phyloP scores from a whole-genome alignment of 92 coral and sea anemone genomes.

The Montipora capitata region DNA sequence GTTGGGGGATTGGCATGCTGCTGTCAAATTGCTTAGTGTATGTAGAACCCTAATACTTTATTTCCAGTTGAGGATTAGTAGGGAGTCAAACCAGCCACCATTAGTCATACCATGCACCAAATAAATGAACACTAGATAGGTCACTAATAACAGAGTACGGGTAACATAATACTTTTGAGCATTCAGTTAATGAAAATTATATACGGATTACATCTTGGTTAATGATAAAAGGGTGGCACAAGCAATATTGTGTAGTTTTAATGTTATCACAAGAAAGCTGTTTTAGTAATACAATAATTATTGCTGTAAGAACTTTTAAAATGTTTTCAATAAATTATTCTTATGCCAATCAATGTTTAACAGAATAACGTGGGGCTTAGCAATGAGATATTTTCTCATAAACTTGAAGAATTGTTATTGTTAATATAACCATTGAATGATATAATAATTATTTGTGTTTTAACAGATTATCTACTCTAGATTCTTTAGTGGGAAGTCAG shows the following conservation, averaged over 20 bases:
- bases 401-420: background rate
- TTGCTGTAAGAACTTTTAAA: too few relatives aligned
- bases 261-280: too few relatives aligned
- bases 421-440: background rate
- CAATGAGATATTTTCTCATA: background rate
- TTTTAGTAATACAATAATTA: too few relatives aligned
- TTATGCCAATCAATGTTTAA: too few relatives aligned
- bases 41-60: constrained; percentile 20
- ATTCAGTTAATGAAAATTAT: too few relatives aligned
- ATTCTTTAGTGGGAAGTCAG: constrained; percentile 72
- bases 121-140: background rate
- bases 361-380: background rate
- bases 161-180: background rate
- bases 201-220: too few relatives aligned
- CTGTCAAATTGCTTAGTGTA: constrained; percentile 68
- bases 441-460: constrained; percentile 4
- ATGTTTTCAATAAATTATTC: too few relatives aligned
- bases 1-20: constrained; percentile 77
- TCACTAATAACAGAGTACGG: too few relatives aligned
- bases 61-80: background rate
- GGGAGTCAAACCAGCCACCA: background rate
- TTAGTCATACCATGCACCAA: background rate
- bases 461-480: constrained; percentile 69
- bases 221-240: too few relatives aligned
- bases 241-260: too few relatives aligned